Evolutionary conservation across 2,888 invertebrate genomes (phyloP).

Genomic region (Orchesellides sinensis): DNA sequence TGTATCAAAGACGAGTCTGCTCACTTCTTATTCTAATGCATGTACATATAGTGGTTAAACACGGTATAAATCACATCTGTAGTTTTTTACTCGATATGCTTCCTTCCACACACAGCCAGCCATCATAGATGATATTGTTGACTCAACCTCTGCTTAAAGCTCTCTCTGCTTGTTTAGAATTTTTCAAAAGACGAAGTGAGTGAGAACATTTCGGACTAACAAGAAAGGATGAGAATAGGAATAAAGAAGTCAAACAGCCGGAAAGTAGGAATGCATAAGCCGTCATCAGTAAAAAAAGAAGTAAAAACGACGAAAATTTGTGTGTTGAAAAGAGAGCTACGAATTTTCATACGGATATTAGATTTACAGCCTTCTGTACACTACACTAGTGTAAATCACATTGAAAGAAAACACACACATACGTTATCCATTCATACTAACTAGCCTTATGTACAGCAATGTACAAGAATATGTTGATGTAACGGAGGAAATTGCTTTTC

Average conservation of each 20-base stretch:
- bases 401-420: too few species aligned
- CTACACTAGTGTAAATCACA: too few species aligned
- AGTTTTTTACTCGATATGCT: slow-evolving; percentile 18
- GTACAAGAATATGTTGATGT: too few species aligned
- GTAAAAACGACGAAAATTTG: slow-evolving; percentile 43
- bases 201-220: neutral
- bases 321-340: slow-evolving; percentile 35
- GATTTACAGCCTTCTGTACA: too few species aligned
- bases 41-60: slow-evolving; percentile 19
- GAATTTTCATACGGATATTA: neutral
- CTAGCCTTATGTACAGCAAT: too few species aligned
- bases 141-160: neutral
- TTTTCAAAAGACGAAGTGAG: neutral
- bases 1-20: slow-evolving; percentile 6
- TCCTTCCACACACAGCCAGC: neutral
- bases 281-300: slow-evolving; percentile 35
- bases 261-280: slow-evolving; percentile 44
- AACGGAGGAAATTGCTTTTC: slow-evolving; percentile 33
- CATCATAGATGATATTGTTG: neutral
- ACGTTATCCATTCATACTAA: too few species aligned
- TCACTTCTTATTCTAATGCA: slow-evolving; percentile 31
- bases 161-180: neutral
- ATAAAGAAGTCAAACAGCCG: slow-evolving; percentile 49
- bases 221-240: slow-evolving; percentile 14
- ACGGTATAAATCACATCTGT: slow-evolving; percentile 26